Conservation (phyloP, 1,140 invertebrate genomes). For the Drosophila ambigua region DNA sequence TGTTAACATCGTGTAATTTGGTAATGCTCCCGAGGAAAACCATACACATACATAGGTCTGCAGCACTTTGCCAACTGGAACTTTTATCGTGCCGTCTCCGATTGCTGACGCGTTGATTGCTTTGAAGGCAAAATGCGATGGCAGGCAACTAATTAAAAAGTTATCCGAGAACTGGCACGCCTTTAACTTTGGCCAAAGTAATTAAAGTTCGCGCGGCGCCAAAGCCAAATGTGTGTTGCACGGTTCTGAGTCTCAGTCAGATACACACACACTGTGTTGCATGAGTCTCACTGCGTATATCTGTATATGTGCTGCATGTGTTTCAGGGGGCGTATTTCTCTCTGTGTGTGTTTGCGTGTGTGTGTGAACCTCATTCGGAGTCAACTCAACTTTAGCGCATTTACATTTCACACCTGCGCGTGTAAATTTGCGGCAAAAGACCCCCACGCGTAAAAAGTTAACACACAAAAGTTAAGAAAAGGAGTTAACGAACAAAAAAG, state of each 20-base stretch:
- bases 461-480: constrained; percentile 61
- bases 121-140: constrained; percentile 65
- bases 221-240: constrained; percentile 43
- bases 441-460: constrained; percentile 65
- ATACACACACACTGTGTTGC: constrained; percentile 10
- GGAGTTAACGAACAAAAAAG: constrained; percentile 53
- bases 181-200: constrained; percentile 80
- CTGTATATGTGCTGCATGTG: too few relatives aligned
- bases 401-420: constrained; percentile 76
- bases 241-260: constrained; percentile 8
- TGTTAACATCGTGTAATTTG: constrained; percentile 69
- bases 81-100: constrained; percentile 22
- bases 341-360: constrained; percentile 15
- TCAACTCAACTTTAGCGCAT: constrained; percentile 62
- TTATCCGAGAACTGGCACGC: constrained; percentile 71
- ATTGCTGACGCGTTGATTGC: constrained; percentile 65
- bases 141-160: constrained; percentile 79
- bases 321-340: too few relatives aligned
- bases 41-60: constrained; percentile 27
- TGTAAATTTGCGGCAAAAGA: constrained; percentile 49
- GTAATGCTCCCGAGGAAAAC: constrained; percentile 33
- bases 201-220: constrained; percentile 71
- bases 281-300: constrained; percentile 20
- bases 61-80: background rate
- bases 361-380: constrained; percentile 14